A percentile compares a stretch with the other conserved stretches of the same genome.
Evolutionary conservation across 2,113 vertebrate genomes (phyloP).

Genomic region (Vireo altiloquus): DNA sequence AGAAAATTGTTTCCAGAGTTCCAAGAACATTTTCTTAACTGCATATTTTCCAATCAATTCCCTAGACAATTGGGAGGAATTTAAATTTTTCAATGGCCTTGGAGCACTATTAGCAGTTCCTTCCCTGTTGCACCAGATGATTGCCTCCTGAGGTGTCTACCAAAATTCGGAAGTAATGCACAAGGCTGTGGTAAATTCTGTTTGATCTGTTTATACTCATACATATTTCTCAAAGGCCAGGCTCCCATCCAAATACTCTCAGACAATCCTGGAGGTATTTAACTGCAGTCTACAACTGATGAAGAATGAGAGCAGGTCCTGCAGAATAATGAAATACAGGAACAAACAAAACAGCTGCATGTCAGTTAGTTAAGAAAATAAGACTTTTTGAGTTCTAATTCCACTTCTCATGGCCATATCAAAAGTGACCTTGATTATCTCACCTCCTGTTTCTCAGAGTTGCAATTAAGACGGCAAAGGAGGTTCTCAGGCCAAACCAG

Average conservation of each 20-base stretch:
- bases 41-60: background rate
- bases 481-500: background rate
- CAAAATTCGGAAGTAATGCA: background rate
- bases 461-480: background rate
- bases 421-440: background rate
- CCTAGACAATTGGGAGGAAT: background rate
- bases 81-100: background rate
- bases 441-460: background rate
- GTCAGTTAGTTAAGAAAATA: background rate
- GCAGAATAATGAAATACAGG: background rate
- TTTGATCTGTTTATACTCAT: slow-evolving; percentile 3
- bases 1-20: background rate
- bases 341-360: background rate
- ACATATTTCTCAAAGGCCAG: slow-evolving; percentile 3
- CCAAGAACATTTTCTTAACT: background rate
- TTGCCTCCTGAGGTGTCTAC: background rate
- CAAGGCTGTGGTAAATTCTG: background rate
- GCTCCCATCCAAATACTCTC: background rate
- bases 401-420: background rate
- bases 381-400: background rate
- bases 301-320: background rate
- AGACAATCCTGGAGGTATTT: background rate
- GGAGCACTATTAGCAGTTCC: background rate
- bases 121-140: background rate
- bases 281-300: background rate